These are phyloP conservation scores for Drosophila gaucha DNA, from an alignment of 2,888 invertebrate genomes.

Conservation along the genomic window DNA sequence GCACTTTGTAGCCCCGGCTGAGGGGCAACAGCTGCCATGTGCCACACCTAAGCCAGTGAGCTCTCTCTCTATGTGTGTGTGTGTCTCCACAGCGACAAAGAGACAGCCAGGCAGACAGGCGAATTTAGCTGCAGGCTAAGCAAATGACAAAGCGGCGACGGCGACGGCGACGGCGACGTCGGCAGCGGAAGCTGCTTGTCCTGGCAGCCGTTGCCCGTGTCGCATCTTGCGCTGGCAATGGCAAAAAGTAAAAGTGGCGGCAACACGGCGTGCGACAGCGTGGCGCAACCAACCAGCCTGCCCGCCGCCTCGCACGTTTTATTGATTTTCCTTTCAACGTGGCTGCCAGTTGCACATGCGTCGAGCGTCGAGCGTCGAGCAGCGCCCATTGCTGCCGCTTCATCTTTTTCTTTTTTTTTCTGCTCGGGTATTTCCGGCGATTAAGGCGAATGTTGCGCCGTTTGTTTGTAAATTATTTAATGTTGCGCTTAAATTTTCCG, in stretches of 20 bases:
- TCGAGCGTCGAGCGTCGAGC: too few species aligned
- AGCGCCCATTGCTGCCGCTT: conserved; percentile 32
- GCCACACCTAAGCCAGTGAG: conserved; percentile 70
- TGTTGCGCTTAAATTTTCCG: conserved; percentile 81
- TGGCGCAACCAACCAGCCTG: conserved; percentile 37
- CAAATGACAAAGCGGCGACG: conserved; percentile 72
- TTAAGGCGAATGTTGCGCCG: conserved; percentile 71
- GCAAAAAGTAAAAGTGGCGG: conserved; percentile 76
- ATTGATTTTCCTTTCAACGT: conserved; percentile 71
- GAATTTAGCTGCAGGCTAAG: conserved; percentile 77
- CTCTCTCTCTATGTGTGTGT: conserved; percentile 26
- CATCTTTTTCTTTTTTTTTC: conserved; percentile 9
- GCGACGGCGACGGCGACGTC: conserved; percentile 45
- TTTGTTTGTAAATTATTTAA: conserved; percentile 82
- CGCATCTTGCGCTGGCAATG: conserved; percentile 39
- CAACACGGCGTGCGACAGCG: conserved; percentile 7
- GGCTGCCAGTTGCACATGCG: conserved; percentile 76
- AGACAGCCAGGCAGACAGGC: conserved; percentile 36
- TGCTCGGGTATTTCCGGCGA: conserved; percentile 71
- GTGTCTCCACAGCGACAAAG: conserved; percentile 34
- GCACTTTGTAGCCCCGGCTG: conserved; percentile 63
- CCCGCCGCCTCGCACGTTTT: conserved; percentile 70
- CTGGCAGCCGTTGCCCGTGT: conserved; percentile 70
- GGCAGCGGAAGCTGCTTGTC: conserved; percentile 72
- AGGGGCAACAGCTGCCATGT: conserved; percentile 68